phyloP scores from a whole-genome alignment of 2,113 vertebrate genomes.

The Bostrychus sinensis region DNA sequence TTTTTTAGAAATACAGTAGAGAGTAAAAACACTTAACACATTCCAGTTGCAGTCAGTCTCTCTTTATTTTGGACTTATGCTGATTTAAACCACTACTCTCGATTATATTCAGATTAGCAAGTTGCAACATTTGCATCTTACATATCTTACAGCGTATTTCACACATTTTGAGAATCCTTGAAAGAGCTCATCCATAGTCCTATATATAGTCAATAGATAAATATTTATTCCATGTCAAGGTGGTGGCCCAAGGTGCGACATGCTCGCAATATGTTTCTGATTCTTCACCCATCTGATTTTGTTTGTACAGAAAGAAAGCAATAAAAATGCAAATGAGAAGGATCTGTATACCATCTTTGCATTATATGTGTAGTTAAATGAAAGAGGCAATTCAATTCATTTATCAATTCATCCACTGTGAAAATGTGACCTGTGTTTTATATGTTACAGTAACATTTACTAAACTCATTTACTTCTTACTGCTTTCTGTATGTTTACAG shows the following conservation, averaged over 20 bases:
- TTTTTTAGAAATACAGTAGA: conserved; percentile 43
- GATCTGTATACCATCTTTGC: background rate
- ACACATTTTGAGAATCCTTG: too few relatives aligned
- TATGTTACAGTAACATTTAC: background rate
- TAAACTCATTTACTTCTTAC: background rate
- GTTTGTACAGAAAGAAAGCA: background rate
- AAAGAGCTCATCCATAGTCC: too few relatives aligned
- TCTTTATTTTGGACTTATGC: too few relatives aligned
- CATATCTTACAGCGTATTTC: conserved; percentile 1
- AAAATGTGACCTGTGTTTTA: background rate
- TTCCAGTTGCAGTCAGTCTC: conserved; percentile 26
- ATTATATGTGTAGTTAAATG: background rate
- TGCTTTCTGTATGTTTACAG: conserved; percentile 6
- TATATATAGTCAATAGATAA: too few relatives aligned
- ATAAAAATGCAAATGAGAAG: background rate
- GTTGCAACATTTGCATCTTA: conserved; percentile 20
- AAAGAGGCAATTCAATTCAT: background rate
- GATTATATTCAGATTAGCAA: conserved; percentile 28
- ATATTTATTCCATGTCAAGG: too few relatives aligned
- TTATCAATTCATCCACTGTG: background rate
- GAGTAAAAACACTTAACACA: conserved; percentile 43
- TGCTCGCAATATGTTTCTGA: too few relatives aligned
- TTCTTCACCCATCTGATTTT: background rate
- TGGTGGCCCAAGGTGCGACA: too few relatives aligned
- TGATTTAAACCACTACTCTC: conserved; percentile 12